Evolutionary conservation across 2,113 vertebrate species (phyloP).

Genomic region (Aptenodytes forsteri): DNA sequence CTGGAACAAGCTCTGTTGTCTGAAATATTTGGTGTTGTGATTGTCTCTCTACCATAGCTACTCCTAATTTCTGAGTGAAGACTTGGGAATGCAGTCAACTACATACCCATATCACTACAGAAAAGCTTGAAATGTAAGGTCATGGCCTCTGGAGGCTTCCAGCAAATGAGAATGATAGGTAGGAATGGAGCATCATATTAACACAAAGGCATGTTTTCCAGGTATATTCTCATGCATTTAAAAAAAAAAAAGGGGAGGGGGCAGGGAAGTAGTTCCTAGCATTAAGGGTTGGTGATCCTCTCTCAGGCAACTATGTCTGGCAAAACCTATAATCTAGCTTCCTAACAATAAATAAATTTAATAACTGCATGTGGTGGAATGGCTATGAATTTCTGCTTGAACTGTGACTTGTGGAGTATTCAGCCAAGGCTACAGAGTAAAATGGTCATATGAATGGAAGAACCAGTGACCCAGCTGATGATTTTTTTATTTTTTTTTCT

Average conservation of each 20-base stretch:
- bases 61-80: neutral
- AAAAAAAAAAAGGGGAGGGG: neutral
- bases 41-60: neutral
- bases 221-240: neutral
- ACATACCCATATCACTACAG: neutral
- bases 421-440: neutral
- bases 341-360: neutral
- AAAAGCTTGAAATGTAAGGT: neutral
- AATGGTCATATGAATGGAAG: neutral
- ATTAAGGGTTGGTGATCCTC: neutral
- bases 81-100: neutral
- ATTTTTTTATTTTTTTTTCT: too few relatives aligned
- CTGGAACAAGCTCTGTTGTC: neutral
- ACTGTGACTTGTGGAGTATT: neutral
- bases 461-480: rapidly evolving
- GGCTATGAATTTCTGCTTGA: neutral
- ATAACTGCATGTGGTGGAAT: neutral
- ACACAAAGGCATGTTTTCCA: neutral
- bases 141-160: neutral
- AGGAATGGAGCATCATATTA: neutral
- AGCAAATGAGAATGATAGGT: neutral
- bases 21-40: neutral
- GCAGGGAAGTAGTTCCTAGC: neutral
- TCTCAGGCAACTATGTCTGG: neutral
- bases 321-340: neutral